phyloP scores from a whole-genome alignment of 1,140 invertebrate species.

The Aplysia californica region DNA sequence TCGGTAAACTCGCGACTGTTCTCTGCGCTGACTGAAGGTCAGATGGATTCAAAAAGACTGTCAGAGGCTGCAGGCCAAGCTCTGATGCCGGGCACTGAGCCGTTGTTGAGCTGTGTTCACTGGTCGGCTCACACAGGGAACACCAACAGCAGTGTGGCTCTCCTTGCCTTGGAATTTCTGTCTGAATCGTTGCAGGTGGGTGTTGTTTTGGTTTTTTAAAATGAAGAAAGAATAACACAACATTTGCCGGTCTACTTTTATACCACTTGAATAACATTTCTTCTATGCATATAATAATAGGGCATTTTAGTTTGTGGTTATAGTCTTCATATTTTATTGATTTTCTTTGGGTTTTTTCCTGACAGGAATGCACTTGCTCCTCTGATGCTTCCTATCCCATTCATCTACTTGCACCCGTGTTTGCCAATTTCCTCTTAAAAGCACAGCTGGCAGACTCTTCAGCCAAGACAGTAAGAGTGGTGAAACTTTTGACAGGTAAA shows the following conservation, averaged over 20 bases:
- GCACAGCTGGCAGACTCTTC: constrained; percentile 1
- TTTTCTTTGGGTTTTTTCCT: neutral
- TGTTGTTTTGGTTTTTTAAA: too few species aligned
- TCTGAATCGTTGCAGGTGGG: constrained; percentile 8
- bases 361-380: constrained; percentile 8
- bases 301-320: too few species aligned
- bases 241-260: too few species aligned
- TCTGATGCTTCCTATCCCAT: neutral
- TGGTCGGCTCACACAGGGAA: constrained; percentile 4
- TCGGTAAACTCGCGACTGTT: constrained; percentile 2
- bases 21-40: neutral
- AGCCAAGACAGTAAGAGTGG: neutral
- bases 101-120: constrained; percentile 15
- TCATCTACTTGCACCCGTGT: constrained; percentile 1
- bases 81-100: constrained; percentile 3
- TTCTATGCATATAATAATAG: too few species aligned
- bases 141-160: neutral
- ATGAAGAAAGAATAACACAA: too few species aligned
- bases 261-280: too few species aligned
- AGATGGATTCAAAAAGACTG: neutral
- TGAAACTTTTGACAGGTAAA: neutral
- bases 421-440: neutral
- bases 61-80: neutral
- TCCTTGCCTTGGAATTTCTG: constrained; percentile 15
- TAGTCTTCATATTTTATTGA: neutral